A percentile compares a stretch with the other conserved stretches of the same genome.
phyloP scores from a whole-genome alignment of 2,797 vertebrate species.

The Sebastes diploproa region DNA sequence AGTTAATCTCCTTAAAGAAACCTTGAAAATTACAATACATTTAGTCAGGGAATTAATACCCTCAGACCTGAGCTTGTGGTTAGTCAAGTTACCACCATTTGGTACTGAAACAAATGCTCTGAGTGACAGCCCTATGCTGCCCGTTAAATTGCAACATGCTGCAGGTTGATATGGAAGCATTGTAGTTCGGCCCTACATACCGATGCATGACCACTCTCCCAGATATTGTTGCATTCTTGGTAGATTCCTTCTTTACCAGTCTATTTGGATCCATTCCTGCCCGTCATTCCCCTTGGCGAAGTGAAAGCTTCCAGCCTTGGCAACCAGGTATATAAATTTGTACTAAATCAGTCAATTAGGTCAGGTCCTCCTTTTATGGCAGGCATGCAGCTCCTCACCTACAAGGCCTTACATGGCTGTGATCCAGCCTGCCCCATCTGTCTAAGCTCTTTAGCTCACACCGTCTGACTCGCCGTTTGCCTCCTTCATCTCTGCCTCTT shows the following conservation, averaged over 20 bases:
- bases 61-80: neutral
- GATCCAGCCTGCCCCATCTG: conserved; percentile 60
- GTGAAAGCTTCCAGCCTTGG: conserved; percentile 41
- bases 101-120: neutral
- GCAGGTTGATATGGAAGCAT: neutral
- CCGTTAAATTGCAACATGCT: neutral
- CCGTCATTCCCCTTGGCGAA: conserved; percentile 6
- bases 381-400: conserved; percentile 43
- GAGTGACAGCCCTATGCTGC: neutral
- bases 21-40: neutral
- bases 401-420: conserved; percentile 44
- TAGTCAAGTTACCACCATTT: neutral
- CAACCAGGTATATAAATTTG: conserved; percentile 40
- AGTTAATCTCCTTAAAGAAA: neutral
- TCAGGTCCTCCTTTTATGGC: conserved; percentile 42
- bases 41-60: neutral
- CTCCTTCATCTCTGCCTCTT: neutral
- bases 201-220: neutral
- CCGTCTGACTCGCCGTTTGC: conserved; percentile 5
- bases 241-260: conserved; percentile 4
- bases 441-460: conserved; percentile 40
- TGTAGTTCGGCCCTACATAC: neutral
- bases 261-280: conserved; percentile 12
- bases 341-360: conserved; percentile 59
- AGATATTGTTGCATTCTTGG: neutral